Base-by-base conservation (phyloP, 2,888 invertebrate species). In the Oscheius myriophilus region DNA sequence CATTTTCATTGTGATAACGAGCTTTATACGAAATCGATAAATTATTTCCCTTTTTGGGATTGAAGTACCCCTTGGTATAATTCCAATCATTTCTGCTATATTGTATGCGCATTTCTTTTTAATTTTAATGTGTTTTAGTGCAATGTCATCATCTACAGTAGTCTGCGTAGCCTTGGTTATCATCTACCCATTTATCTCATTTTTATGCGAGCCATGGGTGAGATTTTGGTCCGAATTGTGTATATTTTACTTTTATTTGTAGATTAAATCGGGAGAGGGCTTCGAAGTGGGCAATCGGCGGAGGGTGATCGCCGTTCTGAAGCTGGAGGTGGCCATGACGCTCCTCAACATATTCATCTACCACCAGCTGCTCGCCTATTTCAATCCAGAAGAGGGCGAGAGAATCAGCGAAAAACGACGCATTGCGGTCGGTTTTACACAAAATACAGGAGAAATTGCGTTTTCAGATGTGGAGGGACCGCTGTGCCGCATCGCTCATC, bases 201-300 rank as follows among this genome's bases (percentile, higher is more conserved):
- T 59, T 58, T 55, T 72, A 41, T 49, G 63, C 3, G 61, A 69
- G 18, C 55, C 52, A 51, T 76, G 76, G 76, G 76, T 76, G 18
- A 71, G 73, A 52, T 67, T 69, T 54, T 33, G 3, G 1, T 61
- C 14, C 7, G 58, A 49, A 45, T 18, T n/a, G n/a, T n/a, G n/a
- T n/a, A 21, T 7, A 18, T 2, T 63, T 41, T n/a, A 3, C 39
- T n/a, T 12, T 18, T 58, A 14, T 58, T 54, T 73, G 82, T 51
- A 84, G 84, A 71, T 76, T 6, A 58, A 65, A 42, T 52, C 75
- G 21, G 75, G 68, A 25, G 53, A 49, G 14, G 83, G 83, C 2
- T 82, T 82, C 63, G 68, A 76, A 26, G 43, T 72, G 4, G 84
- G 84, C 33, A 84, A 84, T 54, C 70, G 82, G 3, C 59, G 76